Base-by-base conservation (phyloP, 2,113 vertebrate species). In the Larimichthys crocea region DNA sequence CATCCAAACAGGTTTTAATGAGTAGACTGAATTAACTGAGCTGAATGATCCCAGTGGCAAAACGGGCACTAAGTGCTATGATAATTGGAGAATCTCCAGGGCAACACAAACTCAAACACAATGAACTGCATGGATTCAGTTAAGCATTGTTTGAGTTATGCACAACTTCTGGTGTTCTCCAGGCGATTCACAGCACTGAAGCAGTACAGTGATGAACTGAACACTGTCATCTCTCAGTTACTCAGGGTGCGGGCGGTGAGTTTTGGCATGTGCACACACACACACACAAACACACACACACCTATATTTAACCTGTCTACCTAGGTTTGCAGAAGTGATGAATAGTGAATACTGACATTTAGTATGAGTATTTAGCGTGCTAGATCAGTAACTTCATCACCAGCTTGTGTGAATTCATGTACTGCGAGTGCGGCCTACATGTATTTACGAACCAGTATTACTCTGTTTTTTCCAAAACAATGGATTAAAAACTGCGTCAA, bases 171-270 rank as follows among this genome's bases (percentile, higher is more conserved):
- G 95, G 68, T 88, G 80, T 67, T 92, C 91, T 81, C 50, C 91
- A 99, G 97, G 94, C 95, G 97, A 48, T 99, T 98, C 83, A 97
- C 95, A 61, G 96, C 96, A 26, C 94, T 98, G 56, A 99, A 97
- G 88, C 97, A 97, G 66, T 99, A 98, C 83, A 97, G 97, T 24
- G 97, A 99, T 90, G 97, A 98, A 73, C 92, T 98, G 57, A 97
- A 97, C 89, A 93, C 96, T 6, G 95, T 96, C 89, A 95, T 98
- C 91, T 96, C 97, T 62, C 97, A 99, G 91, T 95, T 99, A 74
- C 96, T 99, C 73, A 92, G 97, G 83, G 96, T 98, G 86, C 95
- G 97, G 93, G 97, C 96, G 79, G 97, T 99, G 93, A 97, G 97
- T 97, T 72, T 83, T 49, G 2, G 17, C 55, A 68, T 31, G 0